These are phyloP conservation scores for Argopecten irradians DNA, from an alignment of 1,140 invertebrate species.

Conservation along the genomic window DNA sequence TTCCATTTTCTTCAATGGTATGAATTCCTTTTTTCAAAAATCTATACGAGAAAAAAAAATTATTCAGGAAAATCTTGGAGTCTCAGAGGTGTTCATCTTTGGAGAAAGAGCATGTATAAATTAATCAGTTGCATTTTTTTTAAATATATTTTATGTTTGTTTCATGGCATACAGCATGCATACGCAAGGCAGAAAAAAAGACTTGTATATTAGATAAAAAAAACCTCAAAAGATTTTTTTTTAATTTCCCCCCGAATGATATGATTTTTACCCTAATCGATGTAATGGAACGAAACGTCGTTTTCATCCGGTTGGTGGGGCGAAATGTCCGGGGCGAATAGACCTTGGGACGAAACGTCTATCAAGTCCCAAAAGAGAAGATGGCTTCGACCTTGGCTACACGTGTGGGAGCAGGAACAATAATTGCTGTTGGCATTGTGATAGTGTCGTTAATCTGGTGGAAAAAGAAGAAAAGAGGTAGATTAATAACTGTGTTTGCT, in stretches of 20 bases:
- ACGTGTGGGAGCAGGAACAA: conserved; percentile 27
- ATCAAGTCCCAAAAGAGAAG: conserved; percentile 31
- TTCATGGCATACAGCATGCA: too few relatives aligned
- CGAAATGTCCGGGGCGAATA: background rate
- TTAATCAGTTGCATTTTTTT: too few relatives aligned
- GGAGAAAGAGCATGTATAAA: too few relatives aligned
- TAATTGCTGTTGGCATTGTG: conserved; percentile 26
- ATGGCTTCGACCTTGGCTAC: conserved; percentile 35
- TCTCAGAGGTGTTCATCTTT: too few relatives aligned
- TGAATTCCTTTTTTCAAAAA: too few relatives aligned
- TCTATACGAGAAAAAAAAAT: too few relatives aligned
- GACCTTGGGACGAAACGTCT: background rate
- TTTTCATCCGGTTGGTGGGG: background rate
- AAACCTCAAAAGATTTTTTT: background rate
- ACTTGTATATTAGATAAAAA: too few relatives aligned
- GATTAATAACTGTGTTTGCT: background rate
- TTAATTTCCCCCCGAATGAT: background rate
- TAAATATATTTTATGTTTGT: too few relatives aligned
- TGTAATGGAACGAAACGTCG: background rate
- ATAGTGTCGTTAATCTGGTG: conserved; percentile 7
- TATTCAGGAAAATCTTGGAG: too few relatives aligned
- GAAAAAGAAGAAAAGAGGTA: conserved; percentile 9
- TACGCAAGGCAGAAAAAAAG: too few relatives aligned
- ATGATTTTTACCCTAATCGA: background rate
- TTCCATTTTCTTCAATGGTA: too few relatives aligned